phyloP scores from a whole-genome alignment of 2,888 invertebrate species.

The Cremastinae sp. region DNA sequence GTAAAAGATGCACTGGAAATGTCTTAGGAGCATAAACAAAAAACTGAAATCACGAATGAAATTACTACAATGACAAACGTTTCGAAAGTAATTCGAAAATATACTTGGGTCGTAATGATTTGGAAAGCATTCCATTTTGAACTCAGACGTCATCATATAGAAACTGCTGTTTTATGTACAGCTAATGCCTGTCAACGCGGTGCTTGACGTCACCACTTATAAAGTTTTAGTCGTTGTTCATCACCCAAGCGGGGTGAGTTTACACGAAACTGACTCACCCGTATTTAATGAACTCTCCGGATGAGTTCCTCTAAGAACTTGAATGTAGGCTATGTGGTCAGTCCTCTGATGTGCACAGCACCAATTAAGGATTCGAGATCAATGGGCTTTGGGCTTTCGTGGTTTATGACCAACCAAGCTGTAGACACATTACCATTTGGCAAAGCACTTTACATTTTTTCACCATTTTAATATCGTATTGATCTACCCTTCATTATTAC shows the following conservation, averaged over 20 bases:
- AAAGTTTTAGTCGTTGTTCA: slow-evolving; percentile 57
- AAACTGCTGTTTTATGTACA: slow-evolving; percentile 39
- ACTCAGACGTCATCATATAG: slow-evolving; percentile 20
- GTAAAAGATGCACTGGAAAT: no score
- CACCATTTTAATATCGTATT: no score
- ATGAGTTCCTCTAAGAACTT: slow-evolving; percentile 3
- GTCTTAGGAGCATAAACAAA: no score
- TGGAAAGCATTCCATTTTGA: slow-evolving; percentile 19
- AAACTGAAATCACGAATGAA: no score
- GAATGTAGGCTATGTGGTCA: slow-evolving; percentile 2
- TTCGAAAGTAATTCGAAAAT: no score
- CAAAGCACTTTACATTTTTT: no score
- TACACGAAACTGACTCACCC: slow-evolving; percentile 25
- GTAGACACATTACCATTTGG: no score
- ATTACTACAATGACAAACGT: no score
- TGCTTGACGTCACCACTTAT: slow-evolving; percentile 47
- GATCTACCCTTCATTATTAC: no score
- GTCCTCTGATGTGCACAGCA: background rate
- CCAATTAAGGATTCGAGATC: slow-evolving; percentile 36
- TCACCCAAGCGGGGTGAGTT: slow-evolving; percentile 37
- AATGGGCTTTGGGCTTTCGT: slow-evolving; percentile 19
- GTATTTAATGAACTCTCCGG: slow-evolving; percentile 35
- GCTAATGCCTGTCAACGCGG: slow-evolving; percentile 46
- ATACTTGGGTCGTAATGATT: no score
- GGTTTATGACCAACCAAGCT: no score